Evolutionary conservation across 2,797 vertebrate species (phyloP), one percentile per base, ranked within the genome.

Genomic region (Clarias pachynema): DNA sequence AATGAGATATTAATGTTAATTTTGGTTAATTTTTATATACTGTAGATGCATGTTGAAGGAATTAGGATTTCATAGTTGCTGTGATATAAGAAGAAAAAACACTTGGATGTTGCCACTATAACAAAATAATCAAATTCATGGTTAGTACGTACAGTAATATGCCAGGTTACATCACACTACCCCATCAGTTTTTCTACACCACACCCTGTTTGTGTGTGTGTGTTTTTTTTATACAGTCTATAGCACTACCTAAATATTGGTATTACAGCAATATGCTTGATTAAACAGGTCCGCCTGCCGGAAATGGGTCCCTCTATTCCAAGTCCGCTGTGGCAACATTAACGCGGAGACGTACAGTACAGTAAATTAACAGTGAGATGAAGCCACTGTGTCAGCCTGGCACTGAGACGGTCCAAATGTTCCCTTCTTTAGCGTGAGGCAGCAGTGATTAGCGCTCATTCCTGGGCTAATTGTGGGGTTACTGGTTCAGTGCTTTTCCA

Each of bases 401-500:
- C 93, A 94, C 91, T 93, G 94, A 93, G 79, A 84, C 91, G 89
- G 90, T 93, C 91, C 92, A 90, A 94, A 92, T 90, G 91, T 93
- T 93, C 94, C 94, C 94, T 94, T 91, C 89, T 92, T 91, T 89
- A 89, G 92, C 94, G 91, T 92, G 89, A n/a, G 93, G 94, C 94
- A 94, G 92, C 90, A 91, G 91, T 94, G 95, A 94, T 96, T 95
- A 95, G 93, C 90, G 93, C 93, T 95, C 93, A 95, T 95, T 95
- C 95, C 93, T 95, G 93, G 93, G 91, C 84, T 96, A 95, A 96
- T 95, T 95, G 94, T 93, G 91, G 91, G 94, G 93, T 94, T 95
- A 95, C 94, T 94, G 94, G 94, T 94, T 95, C 73, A 75, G 16
- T 57, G 26, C 73, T 31, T 22, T 75, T 75, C 49, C 26, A 75